Evolutionary conservation across 1,140 invertebrate species (phyloP).

Genomic region (Anadara kagoshimensis): DNA sequence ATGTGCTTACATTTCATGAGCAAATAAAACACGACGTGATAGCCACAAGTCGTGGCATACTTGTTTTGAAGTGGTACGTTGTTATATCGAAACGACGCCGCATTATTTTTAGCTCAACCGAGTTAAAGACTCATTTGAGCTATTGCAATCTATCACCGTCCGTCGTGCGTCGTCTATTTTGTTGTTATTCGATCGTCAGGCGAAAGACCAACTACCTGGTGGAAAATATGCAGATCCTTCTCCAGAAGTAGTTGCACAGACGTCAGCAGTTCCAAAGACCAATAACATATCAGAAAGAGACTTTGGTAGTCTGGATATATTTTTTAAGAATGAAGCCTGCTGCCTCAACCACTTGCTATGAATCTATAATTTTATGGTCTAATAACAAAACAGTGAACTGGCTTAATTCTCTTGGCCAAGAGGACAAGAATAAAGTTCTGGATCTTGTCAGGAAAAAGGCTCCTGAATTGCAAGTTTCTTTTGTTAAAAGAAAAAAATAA

Average conservation of each 20-base stretch:
- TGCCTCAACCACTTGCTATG: not conserved
- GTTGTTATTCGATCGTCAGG: too few species aligned
- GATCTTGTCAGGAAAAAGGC: conserved; percentile 1
- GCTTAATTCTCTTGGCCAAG: not conserved
- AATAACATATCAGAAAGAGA: conserved; percentile 10
- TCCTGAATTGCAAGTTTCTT: not conserved
- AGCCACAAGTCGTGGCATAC: too few species aligned
- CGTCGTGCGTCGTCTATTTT: too few species aligned
- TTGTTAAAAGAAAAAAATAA: conserved; percentile 3
- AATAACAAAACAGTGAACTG: conserved; percentile 10
- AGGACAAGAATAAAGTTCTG: conserved; percentile 5
- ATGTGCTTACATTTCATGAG: too few species aligned
- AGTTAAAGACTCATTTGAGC: too few species aligned
- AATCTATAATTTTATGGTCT: conserved; percentile 15
- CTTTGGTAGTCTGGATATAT: conserved; percentile 2
- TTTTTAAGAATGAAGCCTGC: conserved; percentile 4
- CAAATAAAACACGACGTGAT: too few species aligned
- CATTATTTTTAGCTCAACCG: too few species aligned
- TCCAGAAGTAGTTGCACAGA: not conserved
- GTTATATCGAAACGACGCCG: too few species aligned
- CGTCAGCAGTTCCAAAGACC: not conserved
- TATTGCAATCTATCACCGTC: too few species aligned
- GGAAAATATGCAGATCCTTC: not conserved
- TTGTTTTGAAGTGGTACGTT: too few species aligned
- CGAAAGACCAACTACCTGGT: not conserved